These are phyloP conservation scores for Drosophila algonquin DNA, from an alignment of 2,888 invertebrate species.

Conservation along the genomic window DNA sequence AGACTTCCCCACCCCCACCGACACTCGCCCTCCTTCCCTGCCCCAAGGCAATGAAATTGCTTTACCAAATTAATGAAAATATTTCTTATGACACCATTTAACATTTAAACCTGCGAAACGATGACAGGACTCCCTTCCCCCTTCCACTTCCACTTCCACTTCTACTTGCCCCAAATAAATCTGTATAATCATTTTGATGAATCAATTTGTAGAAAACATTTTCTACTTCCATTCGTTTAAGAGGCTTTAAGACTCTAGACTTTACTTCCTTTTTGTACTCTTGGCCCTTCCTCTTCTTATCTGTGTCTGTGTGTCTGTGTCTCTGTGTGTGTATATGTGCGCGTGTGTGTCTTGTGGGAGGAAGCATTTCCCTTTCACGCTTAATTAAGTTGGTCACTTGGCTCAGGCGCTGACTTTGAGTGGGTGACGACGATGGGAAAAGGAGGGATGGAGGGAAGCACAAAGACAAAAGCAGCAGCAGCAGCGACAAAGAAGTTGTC, in stretches of 20 bases:
- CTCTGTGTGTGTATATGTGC: background rate
- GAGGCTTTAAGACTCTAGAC: slow-evolving; percentile 49
- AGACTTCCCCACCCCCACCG: background rate
- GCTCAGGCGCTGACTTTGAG: slow-evolving; percentile 70
- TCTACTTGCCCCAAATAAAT: slow-evolving; percentile 3
- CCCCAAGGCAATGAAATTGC: slow-evolving; percentile 1
- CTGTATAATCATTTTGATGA: slow-evolving; percentile 69
- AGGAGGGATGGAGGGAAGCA: background rate
- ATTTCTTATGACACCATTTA: slow-evolving; percentile 23
- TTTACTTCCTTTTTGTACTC: slow-evolving; percentile 13
- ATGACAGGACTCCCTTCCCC: background rate
- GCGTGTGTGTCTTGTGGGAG: slow-evolving; percentile 57
- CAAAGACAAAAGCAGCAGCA: slow-evolving; percentile 1
- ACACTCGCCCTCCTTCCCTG: background rate
- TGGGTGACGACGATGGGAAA: slow-evolving; percentile 60
- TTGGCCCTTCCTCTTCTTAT: background rate
- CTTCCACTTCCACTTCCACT: no score
- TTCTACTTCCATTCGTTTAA: slow-evolving; percentile 61
- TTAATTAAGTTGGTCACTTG: slow-evolving; percentile 80
- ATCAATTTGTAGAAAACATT: slow-evolving; percentile 71
- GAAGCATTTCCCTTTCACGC: slow-evolving; percentile 77
- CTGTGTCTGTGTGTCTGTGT: slow-evolving; percentile 5
- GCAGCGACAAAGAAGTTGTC: slow-evolving; percentile 26
- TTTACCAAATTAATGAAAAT: slow-evolving; percentile 11
- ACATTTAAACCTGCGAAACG: slow-evolving; percentile 5